phyloP scores from a whole-genome alignment of 92 coral and sea anemone genomes.

The Umimayanthus chanpuru region DNA sequence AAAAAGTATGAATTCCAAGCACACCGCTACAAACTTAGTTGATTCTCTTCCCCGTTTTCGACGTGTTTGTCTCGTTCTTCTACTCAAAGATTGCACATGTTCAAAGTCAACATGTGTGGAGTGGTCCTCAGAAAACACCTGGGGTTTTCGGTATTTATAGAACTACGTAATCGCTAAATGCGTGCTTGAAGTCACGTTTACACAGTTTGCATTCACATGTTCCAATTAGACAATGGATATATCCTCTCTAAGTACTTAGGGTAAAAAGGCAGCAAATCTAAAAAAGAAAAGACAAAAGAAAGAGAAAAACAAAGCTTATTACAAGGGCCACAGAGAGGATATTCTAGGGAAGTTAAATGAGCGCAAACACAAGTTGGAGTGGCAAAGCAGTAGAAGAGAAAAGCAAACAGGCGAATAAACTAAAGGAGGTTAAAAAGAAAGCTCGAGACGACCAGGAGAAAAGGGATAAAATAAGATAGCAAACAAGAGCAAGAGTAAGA shows the following conservation, averaged over 20 bases:
- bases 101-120: neutral
- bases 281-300: conserved; percentile 8
- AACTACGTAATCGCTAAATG: conserved; percentile 3
- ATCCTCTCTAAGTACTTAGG: conserved; percentile 19
- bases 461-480: conserved; percentile 30
- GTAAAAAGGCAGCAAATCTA: conserved; percentile 25
- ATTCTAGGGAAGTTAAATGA: conserved; percentile 21
- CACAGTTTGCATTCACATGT: neutral
- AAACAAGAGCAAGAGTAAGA: conserved; percentile 30
- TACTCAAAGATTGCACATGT: neutral
- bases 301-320: conserved; percentile 16
- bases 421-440: neutral
- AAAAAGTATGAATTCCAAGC: conserved; percentile 5
- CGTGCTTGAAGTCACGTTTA: conserved; percentile 25
- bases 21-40: neutral
- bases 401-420: neutral
- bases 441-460: conserved; percentile 24
- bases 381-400: conserved; percentile 6
- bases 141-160: neutral
- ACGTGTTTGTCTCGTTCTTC: conserved; percentile 5
- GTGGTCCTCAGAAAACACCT: conserved; percentile 10
- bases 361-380: neutral
- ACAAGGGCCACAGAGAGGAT: conserved; percentile 4
- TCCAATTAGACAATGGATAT: conserved; percentile 3
- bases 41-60: conserved; percentile 4